Percentiles rank a stretch among this genome's conserved stretches.
Conservation (phyloP, 2,888 invertebrate species). For the Ashinkailepas kermadecensis region DNA sequence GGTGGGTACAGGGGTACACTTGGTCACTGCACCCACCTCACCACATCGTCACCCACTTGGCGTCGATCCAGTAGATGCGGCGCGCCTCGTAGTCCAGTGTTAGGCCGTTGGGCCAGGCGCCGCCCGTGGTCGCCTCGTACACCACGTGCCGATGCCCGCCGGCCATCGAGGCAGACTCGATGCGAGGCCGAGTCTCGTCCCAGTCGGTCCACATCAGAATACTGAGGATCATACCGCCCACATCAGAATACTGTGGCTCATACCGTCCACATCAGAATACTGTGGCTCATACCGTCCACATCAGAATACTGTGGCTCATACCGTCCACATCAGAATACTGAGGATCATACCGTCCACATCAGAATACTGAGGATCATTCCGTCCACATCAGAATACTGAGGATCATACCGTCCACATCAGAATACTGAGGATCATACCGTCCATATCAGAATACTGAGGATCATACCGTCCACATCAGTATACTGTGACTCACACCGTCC, state of each 20-base stretch:
- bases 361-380: neutral
- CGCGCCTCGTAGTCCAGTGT: slow-evolving; percentile 73
- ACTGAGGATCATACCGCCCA: neutral
- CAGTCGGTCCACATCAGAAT: slow-evolving; percentile 82
- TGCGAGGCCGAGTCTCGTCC: slow-evolving; percentile 65
- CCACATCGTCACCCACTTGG: slow-evolving; percentile 48
- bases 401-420: slow-evolving; percentile 60
- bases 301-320: too few relatives aligned
- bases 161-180: slow-evolving; percentile 72
- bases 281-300: neutral
- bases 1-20: too few relatives aligned
- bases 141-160: slow-evolving; percentile 57
- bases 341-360: neutral
- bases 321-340: slow-evolving; percentile 57
- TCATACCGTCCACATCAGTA: slow-evolving; percentile 62
- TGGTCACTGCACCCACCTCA: too few relatives aligned
- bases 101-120: slow-evolving; percentile 79
- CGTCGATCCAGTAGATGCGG: slow-evolving; percentile 79
- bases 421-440: slow-evolving; percentile 36
- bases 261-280: neutral
- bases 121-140: slow-evolving; percentile 50
- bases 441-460: too few relatives aligned
- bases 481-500: slow-evolving; percentile 30
- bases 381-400: too few relatives aligned
- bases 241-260: too few relatives aligned